phyloP scores from a whole-genome alignment of 1,140 invertebrate genomes.

The Xylocopa sonorina region DNA sequence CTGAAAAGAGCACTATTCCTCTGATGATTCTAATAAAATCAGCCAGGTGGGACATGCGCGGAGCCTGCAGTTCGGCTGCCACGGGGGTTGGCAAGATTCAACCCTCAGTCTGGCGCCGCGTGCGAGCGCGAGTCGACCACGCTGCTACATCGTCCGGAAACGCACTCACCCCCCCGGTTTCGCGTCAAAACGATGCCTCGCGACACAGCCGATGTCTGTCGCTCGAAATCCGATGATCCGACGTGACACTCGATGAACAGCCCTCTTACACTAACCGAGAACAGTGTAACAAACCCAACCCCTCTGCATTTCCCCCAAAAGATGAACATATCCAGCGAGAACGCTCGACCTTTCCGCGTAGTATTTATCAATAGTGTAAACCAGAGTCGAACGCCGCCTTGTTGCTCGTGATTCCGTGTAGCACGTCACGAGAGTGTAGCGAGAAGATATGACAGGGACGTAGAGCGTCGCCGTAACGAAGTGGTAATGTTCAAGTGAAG shows the following conservation, averaged over 20 bases:
- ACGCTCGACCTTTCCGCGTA: neutral
- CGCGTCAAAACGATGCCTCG: constrained; percentile 49
- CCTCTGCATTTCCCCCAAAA: neutral
- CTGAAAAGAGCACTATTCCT: constrained; percentile 15
- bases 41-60: constrained; percentile 50
- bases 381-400: too few relatives aligned
- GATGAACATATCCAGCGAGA: neutral
- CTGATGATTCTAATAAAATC: constrained; percentile 37
- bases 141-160: constrained; percentile 35
- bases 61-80: constrained; percentile 18
- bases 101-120: constrained; percentile 79
- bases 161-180: neutral
- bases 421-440: neutral
- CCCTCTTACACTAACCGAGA: neutral
- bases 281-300: neutral
- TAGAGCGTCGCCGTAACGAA: too few relatives aligned
- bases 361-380: neutral
- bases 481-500: neutral
- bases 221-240: constrained; percentile 52
- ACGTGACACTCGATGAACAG: constrained; percentile 39
- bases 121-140: constrained; percentile 73
- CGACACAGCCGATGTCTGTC: constrained; percentile 38
- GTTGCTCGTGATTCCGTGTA: neutral
- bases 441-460: constrained; percentile 1
- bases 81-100: constrained; percentile 51